Evolutionary conservation across 1,140 invertebrate genomes (phyloP).

Genomic region (Hypothenemus hampei): DNA sequence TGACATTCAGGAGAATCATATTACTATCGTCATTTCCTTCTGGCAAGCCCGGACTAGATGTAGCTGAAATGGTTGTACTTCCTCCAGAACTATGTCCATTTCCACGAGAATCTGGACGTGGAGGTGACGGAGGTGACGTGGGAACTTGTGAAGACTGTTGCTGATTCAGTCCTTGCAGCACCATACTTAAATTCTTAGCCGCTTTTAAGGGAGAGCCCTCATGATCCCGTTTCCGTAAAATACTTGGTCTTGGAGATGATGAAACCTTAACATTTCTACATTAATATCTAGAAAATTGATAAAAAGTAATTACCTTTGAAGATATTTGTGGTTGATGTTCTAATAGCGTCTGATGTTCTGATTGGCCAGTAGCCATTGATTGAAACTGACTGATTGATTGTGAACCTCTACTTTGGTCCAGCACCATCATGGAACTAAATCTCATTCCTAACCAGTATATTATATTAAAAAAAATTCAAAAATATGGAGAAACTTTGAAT

Average conservation of each 20-base stretch:
- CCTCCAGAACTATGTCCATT: constrained; percentile 56
- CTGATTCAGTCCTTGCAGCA: constrained; percentile 44
- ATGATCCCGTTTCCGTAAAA: constrained; percentile 44
- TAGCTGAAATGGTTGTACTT: constrained; percentile 73
- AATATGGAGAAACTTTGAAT: not conserved
- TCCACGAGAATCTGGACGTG: constrained; percentile 49
- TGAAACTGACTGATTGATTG: constrained; percentile 23
- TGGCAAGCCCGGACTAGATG: constrained; percentile 66
- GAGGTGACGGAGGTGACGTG: constrained; percentile 47
- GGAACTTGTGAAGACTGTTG: constrained; percentile 39
- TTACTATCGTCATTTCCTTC: constrained; percentile 58
- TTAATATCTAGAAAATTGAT: not conserved
- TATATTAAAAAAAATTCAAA: constrained; percentile 1
- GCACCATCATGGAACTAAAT: constrained; percentile 42
- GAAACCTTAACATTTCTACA: constrained; percentile 28
- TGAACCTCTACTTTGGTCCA: constrained; percentile 33
- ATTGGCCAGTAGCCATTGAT: not conserved
- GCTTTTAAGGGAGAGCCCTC: constrained; percentile 41
- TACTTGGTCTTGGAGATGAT: constrained; percentile 44
- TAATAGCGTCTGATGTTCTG: constrained; percentile 5
- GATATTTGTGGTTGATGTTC: constrained; percentile 10
- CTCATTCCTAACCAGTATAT: constrained; percentile 37
- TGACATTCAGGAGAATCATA: constrained; percentile 42
- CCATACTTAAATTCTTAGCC: constrained; percentile 40
- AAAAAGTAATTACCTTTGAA: no score